phyloP scores from a whole-genome alignment of 2,888 invertebrate genomes.

The Penaeus monodon region DNA sequence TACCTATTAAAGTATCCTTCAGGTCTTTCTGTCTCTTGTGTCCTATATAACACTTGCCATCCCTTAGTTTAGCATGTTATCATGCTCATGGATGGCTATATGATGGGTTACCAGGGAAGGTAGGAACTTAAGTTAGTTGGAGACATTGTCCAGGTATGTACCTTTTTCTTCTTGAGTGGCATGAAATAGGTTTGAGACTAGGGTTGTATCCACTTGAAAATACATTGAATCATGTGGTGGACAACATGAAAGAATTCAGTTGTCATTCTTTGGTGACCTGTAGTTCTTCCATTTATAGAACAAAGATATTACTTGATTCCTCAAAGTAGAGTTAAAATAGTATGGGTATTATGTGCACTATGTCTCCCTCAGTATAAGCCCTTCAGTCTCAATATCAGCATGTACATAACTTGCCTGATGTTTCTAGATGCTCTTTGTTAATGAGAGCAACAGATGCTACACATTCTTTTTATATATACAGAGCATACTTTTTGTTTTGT shows the following conservation, averaged over 20 bases:
- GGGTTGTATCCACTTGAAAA: neutral
- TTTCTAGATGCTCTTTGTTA: conserved; percentile 48
- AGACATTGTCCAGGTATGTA: conserved; percentile 35
- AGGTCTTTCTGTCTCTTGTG: conserved; percentile 25
- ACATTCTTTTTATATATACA: conserved; percentile 18
- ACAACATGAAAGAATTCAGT: conserved; percentile 8
- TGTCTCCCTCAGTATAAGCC: conserved; percentile 19
- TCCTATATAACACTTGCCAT: too few species aligned
- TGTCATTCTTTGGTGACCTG: conserved; percentile 24
- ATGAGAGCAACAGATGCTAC: conserved; percentile 37
- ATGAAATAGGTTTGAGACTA: conserved; percentile 21
- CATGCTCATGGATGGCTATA: conserved; percentile 11
- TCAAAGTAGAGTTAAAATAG: conserved; percentile 14
- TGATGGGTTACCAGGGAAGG: conserved; percentile 26
- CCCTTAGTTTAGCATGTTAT: conserved; percentile 16
- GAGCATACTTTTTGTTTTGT: conserved; percentile 28
- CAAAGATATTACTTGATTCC: neutral
- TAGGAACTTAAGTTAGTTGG: conserved; percentile 33
- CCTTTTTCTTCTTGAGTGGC: conserved; percentile 11
- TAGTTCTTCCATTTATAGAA: conserved; percentile 18
- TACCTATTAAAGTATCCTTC: conserved; percentile 57
- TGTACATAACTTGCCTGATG: conserved; percentile 42
- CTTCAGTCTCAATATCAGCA: conserved; percentile 36
- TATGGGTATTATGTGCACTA: conserved; percentile 33
- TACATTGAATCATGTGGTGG: conserved; percentile 7